Percentiles rank a stretch among this genome's conserved stretches.
Evolutionary conservation across 1,140 invertebrate species (phyloP).

Genomic region (Magallana angulata): DNA sequence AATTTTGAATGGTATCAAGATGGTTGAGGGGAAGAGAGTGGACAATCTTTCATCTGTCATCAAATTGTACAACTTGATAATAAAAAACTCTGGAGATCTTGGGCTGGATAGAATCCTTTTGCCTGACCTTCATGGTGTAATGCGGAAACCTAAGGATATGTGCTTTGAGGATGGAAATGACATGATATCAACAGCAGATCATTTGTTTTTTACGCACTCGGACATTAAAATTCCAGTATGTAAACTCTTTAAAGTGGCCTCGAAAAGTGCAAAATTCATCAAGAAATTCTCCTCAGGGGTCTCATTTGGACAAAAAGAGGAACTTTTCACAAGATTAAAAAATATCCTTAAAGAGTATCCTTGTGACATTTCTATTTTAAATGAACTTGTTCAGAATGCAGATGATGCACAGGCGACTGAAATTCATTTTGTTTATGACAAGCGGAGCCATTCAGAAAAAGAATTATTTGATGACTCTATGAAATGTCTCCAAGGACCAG

Average conservation of each 20-base stretch:
- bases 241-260: constrained; percentile 57
- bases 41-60: constrained; percentile 4
- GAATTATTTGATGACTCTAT: constrained; percentile 65
- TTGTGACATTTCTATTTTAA: constrained; percentile 65
- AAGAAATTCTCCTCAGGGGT: constrained; percentile 35
- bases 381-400: constrained; percentile 79
- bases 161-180: constrained; percentile 63
- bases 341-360: constrained; percentile 68
- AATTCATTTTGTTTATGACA: constrained; percentile 59
- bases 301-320: constrained; percentile 73
- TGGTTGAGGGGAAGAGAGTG: background rate
- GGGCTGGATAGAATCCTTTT: constrained; percentile 35
- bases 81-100: no score
- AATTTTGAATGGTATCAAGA: background rate
- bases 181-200: constrained; percentile 28
- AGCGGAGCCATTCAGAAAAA: constrained; percentile 19
- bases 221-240: constrained; percentile 51
- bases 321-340: constrained; percentile 67
- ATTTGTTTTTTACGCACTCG: constrained; percentile 57
- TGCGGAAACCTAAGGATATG: constrained; percentile 52
- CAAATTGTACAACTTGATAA: background rate
- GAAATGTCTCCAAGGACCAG: constrained; percentile 72
- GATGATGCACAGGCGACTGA: constrained; percentile 74
- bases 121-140: constrained; percentile 54
- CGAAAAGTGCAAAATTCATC: constrained; percentile 59